A percentile compares a stretch with the other conserved stretches of the same genome.
Evolutionary conservation across 2,113 vertebrate genomes (phyloP).

Genomic region (Eptesicus fuscus): DNA sequence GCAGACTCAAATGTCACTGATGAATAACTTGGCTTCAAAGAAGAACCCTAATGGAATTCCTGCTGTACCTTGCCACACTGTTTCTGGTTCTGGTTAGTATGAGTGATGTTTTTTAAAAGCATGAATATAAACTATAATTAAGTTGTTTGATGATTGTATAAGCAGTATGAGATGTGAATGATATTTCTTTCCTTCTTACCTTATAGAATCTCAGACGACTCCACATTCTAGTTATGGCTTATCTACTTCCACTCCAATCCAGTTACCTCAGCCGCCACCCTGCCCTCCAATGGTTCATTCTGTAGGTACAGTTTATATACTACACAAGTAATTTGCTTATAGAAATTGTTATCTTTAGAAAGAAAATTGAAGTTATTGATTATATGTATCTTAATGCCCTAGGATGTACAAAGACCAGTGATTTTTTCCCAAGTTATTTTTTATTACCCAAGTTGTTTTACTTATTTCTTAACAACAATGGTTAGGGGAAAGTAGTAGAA

Average conservation of each 20-base stretch:
- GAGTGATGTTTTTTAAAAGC: constrained; percentile 1
- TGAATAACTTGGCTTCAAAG: constrained; percentile 65
- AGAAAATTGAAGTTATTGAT: constrained; percentile 20
- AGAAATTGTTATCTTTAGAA: not conserved
- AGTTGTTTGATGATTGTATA: constrained; percentile 9
- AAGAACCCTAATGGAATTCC: constrained; percentile 44
- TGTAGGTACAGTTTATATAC: constrained; percentile 77
- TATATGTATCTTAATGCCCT: not conserved
- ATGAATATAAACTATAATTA: constrained; percentile 22
- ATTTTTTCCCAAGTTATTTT: not conserved
- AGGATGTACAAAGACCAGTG: constrained; percentile 6
- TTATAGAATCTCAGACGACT: constrained; percentile 74
- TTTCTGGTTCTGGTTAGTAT: constrained; percentile 75
- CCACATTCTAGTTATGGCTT: constrained; percentile 67
- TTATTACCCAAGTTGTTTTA: not conserved
- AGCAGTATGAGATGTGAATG: not conserved
- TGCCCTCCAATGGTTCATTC: constrained; percentile 65
- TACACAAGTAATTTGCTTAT: constrained; percentile 36
- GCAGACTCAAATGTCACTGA: constrained; percentile 83
- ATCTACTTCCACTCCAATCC: constrained; percentile 62
- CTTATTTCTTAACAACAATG: not conserved
- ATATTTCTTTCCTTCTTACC: not conserved
- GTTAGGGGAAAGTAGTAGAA: not conserved
- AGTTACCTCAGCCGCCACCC: constrained; percentile 68
- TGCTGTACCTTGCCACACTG: constrained; percentile 33